A percentile compares a stretch with the other conserved stretches of the same genome.
Conservation (phyloP, 2,888 invertebrate genomes). For the Teinopalpus imperialis region DNA sequence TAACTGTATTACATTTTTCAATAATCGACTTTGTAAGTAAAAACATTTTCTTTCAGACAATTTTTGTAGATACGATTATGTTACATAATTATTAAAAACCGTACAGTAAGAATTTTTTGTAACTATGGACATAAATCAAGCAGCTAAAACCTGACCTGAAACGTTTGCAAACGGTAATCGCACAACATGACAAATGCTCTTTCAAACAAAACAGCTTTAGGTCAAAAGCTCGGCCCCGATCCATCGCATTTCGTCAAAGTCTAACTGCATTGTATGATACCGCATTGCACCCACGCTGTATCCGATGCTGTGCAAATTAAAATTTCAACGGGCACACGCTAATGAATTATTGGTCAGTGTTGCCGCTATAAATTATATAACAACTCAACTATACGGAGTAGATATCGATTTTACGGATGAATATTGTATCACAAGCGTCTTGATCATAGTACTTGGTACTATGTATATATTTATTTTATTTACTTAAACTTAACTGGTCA, state of each 20-base stretch:
- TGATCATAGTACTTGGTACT: too few species aligned
- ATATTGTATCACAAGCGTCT: too few species aligned
- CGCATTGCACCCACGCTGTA: slow-evolving; percentile 22
- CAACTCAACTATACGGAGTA: too few species aligned
- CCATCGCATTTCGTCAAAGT: slow-evolving; percentile 24
- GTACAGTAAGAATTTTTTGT: too few species aligned
- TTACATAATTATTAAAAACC: too few species aligned
- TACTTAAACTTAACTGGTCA: too few species aligned
- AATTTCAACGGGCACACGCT: slow-evolving; percentile 8
- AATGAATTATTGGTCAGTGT: slow-evolving; percentile 5
- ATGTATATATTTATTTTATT: too few species aligned
- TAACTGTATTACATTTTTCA: too few species aligned
- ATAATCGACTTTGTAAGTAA: too few species aligned
- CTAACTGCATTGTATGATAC: slow-evolving; percentile 23
- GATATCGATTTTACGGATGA: too few species aligned
- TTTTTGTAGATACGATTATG: too few species aligned
- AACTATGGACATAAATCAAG: slow-evolving; percentile 2
- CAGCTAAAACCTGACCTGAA: neutral
- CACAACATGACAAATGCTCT: slow-evolving; percentile 7
- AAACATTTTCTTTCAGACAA: too few species aligned
- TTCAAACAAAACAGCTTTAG: slow-evolving; percentile 20
- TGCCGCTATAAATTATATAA: slow-evolving; percentile 5
- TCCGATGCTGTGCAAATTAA: slow-evolving; percentile 19
- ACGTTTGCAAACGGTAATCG: slow-evolving; percentile 5
- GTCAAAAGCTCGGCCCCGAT: slow-evolving; percentile 17